Evolutionary conservation across 2,888 invertebrate species (phyloP), one percentile per base, ranked within the genome.

Genomic region (Cinara cedri): DNA sequence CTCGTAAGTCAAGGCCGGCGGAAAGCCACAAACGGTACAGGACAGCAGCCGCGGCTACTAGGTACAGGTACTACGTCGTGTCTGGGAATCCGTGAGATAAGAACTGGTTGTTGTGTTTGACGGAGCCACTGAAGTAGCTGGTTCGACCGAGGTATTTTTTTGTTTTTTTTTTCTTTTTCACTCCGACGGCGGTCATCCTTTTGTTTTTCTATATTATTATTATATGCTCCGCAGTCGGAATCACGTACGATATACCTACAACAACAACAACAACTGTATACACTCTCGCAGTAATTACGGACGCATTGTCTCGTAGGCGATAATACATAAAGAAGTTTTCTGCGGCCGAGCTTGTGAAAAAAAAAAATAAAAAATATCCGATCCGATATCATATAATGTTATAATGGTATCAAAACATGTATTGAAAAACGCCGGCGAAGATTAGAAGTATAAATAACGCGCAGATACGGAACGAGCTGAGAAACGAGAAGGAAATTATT

Each of bases 71-170:
- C 34, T 34, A 34, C 6, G 3, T 3, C 46, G 42, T 65, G 74
- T 75, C 74, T 75, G 74, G 63, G 74, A 75, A 75, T 75, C 74
- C 54, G 24, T 44, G 24, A 74, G 74, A 75, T 75, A 75, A 54
- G 74, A 75, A 75, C 74, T 24, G 63, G 74, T 75, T 75, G 65
- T n/a, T n/a, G n/a, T n/a, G n/a, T 75, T 26, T 54, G 74, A 65
- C 54, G 54, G 21, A 63, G 51, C 54, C 21, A 65, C 74, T 44
- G 42, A 24, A 44, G 54, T 65, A 65, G 63, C 60, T 6, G 34
- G 34, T 34, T 74, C 21, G 0, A 16, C 16, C 14, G n/a, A 42
- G 68, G 60, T 60, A 70, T 78, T 68, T 66, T 16, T 74, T 60
- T 68, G 24, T 51, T n/a, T 54, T 11, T 68, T 68, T 54, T 57